Evolutionary conservation across 2,113 vertebrate genomes (phyloP).

Genomic region (Ochotona princeps): DNA sequence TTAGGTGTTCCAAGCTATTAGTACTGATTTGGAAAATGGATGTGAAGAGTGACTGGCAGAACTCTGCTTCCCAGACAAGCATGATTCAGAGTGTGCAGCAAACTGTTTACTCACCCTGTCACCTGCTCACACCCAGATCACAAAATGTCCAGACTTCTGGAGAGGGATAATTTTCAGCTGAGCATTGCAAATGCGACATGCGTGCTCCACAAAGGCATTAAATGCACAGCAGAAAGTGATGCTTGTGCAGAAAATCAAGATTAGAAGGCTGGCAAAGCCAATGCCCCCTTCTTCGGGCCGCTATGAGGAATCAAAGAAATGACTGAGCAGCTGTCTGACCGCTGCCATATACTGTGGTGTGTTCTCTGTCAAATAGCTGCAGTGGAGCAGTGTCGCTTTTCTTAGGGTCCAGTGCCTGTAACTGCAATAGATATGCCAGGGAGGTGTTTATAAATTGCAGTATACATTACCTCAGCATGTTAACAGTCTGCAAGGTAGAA

Average conservation of each 20-base stretch:
- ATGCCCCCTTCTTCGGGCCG: background rate
- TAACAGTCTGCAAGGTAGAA: constrained; percentile 46
- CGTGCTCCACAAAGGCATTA: background rate
- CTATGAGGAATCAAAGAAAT: background rate
- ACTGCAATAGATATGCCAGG: constrained; percentile 40
- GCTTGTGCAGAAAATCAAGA: background rate
- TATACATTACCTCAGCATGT: constrained; percentile 65
- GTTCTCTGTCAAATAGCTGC: constrained; percentile 31
- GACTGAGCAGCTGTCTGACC: background rate
- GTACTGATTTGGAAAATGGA: background rate
- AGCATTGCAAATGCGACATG: background rate
- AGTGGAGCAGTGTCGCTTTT: background rate
- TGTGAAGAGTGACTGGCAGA: background rate
- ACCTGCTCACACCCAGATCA: background rate
- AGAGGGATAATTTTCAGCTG: too few species aligned
- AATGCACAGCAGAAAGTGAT: background rate
- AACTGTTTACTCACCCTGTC: background rate
- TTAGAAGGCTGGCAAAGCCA: background rate
- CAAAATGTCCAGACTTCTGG: background rate
- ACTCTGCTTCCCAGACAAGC: background rate
- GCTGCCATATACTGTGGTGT: background rate
- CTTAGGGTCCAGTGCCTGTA: constrained; percentile 28
- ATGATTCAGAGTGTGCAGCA: background rate
- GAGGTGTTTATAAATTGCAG: constrained; percentile 52
- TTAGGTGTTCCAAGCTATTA: background rate